Conservation (phyloP, 2,797 vertebrate genomes). For the Lagodon rhomboides region DNA sequence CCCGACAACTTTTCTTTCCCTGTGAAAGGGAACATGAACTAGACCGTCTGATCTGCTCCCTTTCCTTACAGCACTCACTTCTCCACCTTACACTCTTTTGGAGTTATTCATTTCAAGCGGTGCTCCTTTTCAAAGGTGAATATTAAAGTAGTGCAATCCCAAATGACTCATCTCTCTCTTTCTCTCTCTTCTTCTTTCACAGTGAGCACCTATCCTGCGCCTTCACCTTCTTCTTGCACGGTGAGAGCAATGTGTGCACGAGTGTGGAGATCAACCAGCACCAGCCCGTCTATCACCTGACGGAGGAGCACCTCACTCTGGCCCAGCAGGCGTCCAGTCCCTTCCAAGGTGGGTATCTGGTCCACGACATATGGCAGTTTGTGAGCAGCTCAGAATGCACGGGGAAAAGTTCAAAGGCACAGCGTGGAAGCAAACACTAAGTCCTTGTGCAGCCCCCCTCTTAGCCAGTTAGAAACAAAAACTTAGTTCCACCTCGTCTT, state of each 20-base stretch:
- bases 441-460: neutral
- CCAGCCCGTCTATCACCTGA: slow-evolving; percentile 96
- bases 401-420: neutral
- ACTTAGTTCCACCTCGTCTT: neutral
- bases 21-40: slow-evolving; percentile 46
- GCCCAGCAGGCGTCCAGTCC: slow-evolving; percentile 96
- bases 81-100: slow-evolving; percentile 19
- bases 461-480: slow-evolving; percentile 3
- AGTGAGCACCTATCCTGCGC: slow-evolving; percentile 99
- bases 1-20: slow-evolving; percentile 13
- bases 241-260: slow-evolving; percentile 98
- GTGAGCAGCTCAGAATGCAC: neutral
- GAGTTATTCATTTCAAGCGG: slow-evolving; percentile 48
- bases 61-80: slow-evolving; percentile 13
- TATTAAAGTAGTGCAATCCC: slow-evolving; percentile 40
- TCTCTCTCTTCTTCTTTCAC: slow-evolving; percentile 43
- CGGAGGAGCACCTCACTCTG: slow-evolving; percentile 94
- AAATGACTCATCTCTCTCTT: slow-evolving; percentile 41
- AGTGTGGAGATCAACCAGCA: slow-evolving; percentile 99
- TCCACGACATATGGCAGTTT: neutral
- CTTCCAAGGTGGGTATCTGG: slow-evolving; percentile 91
- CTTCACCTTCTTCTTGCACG: slow-evolving; percentile 98
- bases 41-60: slow-evolving; percentile 42
- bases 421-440: neutral
- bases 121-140: slow-evolving; percentile 45